Conservation (phyloP, 2,888 invertebrate genomes). For the Caenorhabditis sulstoni region DNA sequence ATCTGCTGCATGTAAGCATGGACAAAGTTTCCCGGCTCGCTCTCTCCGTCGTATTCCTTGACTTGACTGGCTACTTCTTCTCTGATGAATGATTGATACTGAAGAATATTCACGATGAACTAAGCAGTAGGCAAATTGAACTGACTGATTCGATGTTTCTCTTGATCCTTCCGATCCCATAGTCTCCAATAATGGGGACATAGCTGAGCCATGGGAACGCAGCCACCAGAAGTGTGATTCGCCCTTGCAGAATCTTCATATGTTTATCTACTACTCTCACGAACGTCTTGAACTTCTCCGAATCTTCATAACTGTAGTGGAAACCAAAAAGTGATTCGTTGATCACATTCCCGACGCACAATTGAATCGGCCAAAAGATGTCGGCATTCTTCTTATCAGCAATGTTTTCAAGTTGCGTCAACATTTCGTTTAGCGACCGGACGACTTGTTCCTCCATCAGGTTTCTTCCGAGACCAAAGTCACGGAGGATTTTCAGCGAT, state of each 20-base stretch:
- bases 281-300: slow-evolving; percentile 58
- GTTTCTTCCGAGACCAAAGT: slow-evolving; percentile 64
- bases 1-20: slow-evolving; percentile 60
- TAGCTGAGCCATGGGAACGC: slow-evolving; percentile 37
- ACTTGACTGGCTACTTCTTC: slow-evolving; percentile 32
- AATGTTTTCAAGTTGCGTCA: slow-evolving; percentile 35
- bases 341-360: slow-evolving; percentile 69
- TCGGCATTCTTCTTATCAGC: slow-evolving; percentile 32
- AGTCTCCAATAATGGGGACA: slow-evolving; percentile 54
- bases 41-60: slow-evolving; percentile 36
- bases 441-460: slow-evolving; percentile 64
- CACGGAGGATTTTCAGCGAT: slow-evolving; percentile 63
- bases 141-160: slow-evolving; percentile 40
- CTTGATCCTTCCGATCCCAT: slow-evolving; percentile 22
- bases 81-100: slow-evolving; percentile 40
- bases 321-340: slow-evolving; percentile 63
- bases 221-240: slow-evolving; percentile 5
- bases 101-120: too few species aligned
- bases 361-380: slow-evolving; percentile 59
- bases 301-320: slow-evolving; percentile 54
- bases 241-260: slow-evolving; percentile 16
- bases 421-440: slow-evolving; percentile 42
- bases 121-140: too few species aligned
- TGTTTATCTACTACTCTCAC: slow-evolving; percentile 34
- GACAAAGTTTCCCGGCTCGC: slow-evolving; percentile 58